Evolutionary conservation across 2,888 invertebrate species (phyloP), one percentile per base, ranked within the genome.

Genomic region (Drosophila demipolita): DNA sequence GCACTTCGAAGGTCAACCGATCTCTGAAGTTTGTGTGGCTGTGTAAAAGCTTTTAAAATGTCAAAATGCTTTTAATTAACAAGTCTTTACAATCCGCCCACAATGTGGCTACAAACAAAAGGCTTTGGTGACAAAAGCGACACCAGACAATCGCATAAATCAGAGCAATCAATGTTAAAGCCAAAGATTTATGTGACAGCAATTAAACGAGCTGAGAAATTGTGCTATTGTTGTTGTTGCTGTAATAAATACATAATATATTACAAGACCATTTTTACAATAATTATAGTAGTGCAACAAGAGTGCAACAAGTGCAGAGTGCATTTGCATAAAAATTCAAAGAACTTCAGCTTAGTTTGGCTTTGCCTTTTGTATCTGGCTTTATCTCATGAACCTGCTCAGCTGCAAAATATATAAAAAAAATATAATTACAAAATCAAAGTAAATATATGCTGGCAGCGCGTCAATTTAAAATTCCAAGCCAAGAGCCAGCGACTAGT

Each of bases 141-240:
- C 83, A 83, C 83, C 61, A 55, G 67, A 59, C 17, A 33, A 32
- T 15, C 61, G 23, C 75, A 66, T 82, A 78, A 82, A 83, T 82
- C 82, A 82, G 82, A 76, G 73, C 80, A 72, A 58, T 57, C 58
- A 65, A 42, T 49, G 55, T 52, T 66, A 63, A 36, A 33, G 60
- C 48, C 38, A 58, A 70, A 40, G 67, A 89, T 89, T 82, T 87
- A 86, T 85, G 89, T 65, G 90, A 83, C 83, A 71, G 74, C 89
- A 86, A 86, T 86, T 86, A 86, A 86, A 82, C 70, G 60, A 66
- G 29, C 63, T 57, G 58, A 74, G 63, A 71, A 84, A 82, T 82
- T 82, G 70, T 70, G 52, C 61, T 45, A 62, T 78, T 78, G 52
- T 71, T 76, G 71, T 61, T 45, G 62, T 78, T 78, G 52, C 69